phyloP scores from a whole-genome alignment of 1,140 invertebrate species.

The Drosophila rhopaloa region DNA sequence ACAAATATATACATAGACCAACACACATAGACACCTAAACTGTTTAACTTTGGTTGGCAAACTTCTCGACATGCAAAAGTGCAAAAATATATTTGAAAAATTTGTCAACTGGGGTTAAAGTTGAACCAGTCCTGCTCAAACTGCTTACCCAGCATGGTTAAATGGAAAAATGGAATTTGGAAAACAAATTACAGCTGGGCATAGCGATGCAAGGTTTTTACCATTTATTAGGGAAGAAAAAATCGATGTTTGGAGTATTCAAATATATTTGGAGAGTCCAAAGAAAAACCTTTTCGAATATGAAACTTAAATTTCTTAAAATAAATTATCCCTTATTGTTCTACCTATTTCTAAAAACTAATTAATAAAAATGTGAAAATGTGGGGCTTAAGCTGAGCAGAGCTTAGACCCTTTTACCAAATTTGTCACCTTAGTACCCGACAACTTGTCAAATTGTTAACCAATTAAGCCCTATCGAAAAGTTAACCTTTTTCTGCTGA shows the following conservation, averaged over 20 bases:
- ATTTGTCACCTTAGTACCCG: slow-evolving; percentile 24
- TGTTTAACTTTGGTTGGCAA: slow-evolving; percentile 52
- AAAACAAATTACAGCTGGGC: neutral
- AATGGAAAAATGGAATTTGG: slow-evolving; percentile 32
- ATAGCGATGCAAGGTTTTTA: too few species aligned
- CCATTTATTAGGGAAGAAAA: too few species aligned
- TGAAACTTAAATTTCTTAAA: too few species aligned
- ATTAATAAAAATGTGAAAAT: slow-evolving; percentile 13
- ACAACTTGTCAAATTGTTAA: slow-evolving; percentile 47
- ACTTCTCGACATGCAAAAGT: slow-evolving; percentile 41
- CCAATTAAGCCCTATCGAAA: slow-evolving; percentile 45
- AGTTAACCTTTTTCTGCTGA: slow-evolving; percentile 20
- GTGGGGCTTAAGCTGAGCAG: neutral
- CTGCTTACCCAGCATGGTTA: slow-evolving; percentile 23
- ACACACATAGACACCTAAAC: slow-evolving; percentile 7
- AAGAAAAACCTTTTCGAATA: too few species aligned
- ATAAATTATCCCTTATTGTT: too few species aligned
- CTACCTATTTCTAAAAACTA: slow-evolving; percentile 11
- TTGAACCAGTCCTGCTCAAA: slow-evolving; percentile 24
- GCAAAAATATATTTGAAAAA: slow-evolving; percentile 46
- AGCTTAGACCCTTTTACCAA: slow-evolving; percentile 11
- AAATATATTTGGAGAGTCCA: too few species aligned
- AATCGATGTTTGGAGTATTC: too few species aligned
- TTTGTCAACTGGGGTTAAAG: slow-evolving; percentile 45
- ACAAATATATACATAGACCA: slow-evolving; percentile 30